These are phyloP conservation scores for Lonchura striata DNA, from an alignment of 2,113 vertebrate genomes.

Conservation along the genomic window DNA sequence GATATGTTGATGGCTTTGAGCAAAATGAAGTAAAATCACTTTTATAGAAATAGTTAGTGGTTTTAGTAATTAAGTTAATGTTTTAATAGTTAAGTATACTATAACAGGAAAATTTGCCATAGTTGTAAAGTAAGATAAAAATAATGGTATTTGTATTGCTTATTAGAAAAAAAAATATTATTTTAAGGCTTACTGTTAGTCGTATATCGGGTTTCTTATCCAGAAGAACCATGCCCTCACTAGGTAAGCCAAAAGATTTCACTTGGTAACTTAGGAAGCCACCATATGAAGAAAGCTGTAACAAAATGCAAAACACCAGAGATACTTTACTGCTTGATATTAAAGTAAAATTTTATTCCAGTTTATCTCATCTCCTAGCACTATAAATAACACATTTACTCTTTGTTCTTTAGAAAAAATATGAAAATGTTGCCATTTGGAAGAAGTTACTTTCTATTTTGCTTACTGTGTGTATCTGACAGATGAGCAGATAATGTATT, in stretches of 20 bases:
- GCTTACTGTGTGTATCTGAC: neutral
- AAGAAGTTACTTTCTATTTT: neutral
- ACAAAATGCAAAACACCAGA: neutral
- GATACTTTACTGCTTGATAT: neutral
- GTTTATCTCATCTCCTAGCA: neutral
- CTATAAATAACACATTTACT: neutral
- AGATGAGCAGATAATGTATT: neutral
- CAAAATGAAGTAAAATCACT: neutral
- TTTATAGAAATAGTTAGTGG: neutral
- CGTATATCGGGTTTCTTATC: slow-evolving; percentile 80
- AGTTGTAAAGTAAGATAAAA: neutral
- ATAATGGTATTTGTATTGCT: neutral
- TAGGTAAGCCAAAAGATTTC: slow-evolving; percentile 92
- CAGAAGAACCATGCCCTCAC: slow-evolving; percentile 86
- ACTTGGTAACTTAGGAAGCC: slow-evolving; percentile 89
- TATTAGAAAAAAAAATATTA: neutral
- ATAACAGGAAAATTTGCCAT: neutral
- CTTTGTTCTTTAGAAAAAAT: neutral
- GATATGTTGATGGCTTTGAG: neutral
- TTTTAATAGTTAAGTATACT: neutral
- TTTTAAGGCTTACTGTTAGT: slow-evolving; percentile 77
- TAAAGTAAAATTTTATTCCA: neutral
- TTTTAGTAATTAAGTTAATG: neutral
- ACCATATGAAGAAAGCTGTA: slow-evolving; percentile 92
- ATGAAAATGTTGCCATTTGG: neutral